Conservation (phyloP, 2,888 invertebrate genomes). For the Trypoxylon attenuatum region DNA sequence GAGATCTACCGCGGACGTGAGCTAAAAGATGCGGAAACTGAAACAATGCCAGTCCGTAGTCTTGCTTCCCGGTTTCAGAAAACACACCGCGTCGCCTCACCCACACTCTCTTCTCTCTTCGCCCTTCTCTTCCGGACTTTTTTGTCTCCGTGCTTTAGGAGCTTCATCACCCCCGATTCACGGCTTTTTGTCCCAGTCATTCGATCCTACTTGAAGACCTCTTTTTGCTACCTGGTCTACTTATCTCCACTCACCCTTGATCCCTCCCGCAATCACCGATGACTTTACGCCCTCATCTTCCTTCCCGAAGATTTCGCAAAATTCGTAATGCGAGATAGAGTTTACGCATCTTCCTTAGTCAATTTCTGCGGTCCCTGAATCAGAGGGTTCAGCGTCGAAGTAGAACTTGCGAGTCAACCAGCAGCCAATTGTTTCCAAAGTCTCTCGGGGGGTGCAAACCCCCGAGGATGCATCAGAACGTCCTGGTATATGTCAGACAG, state of each 20-base stretch:
- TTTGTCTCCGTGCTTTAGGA: slow-evolving; percentile 14
- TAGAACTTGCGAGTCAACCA: too few relatives aligned
- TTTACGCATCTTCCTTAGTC: too few relatives aligned
- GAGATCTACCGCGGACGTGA: slow-evolving; percentile 7
- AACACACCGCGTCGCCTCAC: slow-evolving; percentile 17
- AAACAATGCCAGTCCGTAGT: slow-evolving; percentile 45
- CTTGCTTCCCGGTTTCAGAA: slow-evolving; percentile 38
- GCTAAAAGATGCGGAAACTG: slow-evolving; percentile 37
- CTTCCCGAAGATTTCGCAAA: too few relatives aligned
- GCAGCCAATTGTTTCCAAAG: too few relatives aligned
- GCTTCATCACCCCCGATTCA: slow-evolving; percentile 42
- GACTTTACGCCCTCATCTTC: too few relatives aligned
- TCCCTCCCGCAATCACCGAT: slow-evolving; percentile 13
- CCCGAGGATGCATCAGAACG: too few relatives aligned
- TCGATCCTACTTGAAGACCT: slow-evolving; percentile 32
- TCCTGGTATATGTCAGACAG: too few relatives aligned
- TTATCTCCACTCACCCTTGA: slow-evolving; percentile 10
- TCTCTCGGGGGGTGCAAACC: too few relatives aligned
- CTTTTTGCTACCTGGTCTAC: background rate
- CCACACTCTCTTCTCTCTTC: slow-evolving; percentile 1
- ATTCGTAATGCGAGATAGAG: too few relatives aligned
- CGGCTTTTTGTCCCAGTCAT: slow-evolving; percentile 25
- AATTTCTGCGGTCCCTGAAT: too few relatives aligned
- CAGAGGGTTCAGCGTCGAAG: too few relatives aligned
- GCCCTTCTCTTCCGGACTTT: background rate